phyloP scores from a whole-genome alignment of 2,888 invertebrate species.

The Marasmarcha lunaedactyla region DNA sequence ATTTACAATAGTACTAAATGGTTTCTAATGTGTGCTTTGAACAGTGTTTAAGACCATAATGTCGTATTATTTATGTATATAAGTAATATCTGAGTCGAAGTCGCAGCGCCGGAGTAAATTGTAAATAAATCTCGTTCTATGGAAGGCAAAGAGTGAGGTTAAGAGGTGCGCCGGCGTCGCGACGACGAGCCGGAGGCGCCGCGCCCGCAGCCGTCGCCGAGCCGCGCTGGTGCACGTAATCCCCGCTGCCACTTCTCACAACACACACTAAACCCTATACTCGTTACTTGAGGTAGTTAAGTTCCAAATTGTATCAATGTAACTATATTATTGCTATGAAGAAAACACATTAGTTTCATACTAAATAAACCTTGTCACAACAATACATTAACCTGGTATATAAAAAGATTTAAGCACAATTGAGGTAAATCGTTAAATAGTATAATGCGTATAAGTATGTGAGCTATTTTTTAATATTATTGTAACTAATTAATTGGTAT shows the following conservation, averaged over 20 bases:
- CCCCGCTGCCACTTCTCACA: constrained; percentile 20
- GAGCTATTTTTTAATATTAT: no score
- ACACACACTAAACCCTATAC: constrained; percentile 41
- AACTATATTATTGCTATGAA: constrained; percentile 52
- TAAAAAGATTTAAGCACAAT: no score
- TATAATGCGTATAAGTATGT: no score
- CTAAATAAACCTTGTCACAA: constrained; percentile 13
- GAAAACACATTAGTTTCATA: constrained; percentile 46
- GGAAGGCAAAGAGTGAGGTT: constrained; percentile 46
- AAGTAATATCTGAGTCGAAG: constrained; percentile 12
- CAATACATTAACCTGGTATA: neutral
- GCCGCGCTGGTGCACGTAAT: no score
- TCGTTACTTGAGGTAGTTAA: constrained; percentile 64
- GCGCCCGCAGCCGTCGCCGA: constrained; percentile 19
- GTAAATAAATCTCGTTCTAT: constrained; percentile 23
- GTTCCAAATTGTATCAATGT: constrained; percentile 50
- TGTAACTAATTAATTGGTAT: no score
- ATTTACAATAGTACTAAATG: constrained; percentile 57
- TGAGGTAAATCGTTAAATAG: no score
- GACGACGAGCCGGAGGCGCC: constrained; percentile 6
- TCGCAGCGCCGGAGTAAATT: constrained; percentile 14
- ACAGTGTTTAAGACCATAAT: constrained; percentile 35
- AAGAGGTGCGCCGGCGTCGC: neutral
- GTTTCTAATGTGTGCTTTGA: constrained; percentile 53
- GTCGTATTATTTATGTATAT: constrained; percentile 13